Evolutionary conservation across 2,113 vertebrate genomes (phyloP), one percentile per base, ranked within the genome.

Genomic region (Poeciliopsis prolifica): DNA sequence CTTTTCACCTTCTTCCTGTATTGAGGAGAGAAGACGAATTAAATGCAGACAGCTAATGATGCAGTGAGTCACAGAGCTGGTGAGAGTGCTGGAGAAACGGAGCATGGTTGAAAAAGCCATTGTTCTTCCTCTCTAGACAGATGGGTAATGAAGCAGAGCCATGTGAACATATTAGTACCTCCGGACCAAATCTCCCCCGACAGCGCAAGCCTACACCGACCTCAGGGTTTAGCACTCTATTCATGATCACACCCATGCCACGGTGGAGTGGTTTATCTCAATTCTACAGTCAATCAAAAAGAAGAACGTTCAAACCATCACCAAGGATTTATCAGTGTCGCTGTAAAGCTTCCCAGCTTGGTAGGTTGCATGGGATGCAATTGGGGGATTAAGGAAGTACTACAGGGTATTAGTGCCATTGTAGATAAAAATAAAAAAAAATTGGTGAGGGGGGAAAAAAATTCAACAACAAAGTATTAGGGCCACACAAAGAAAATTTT

Each of bases 131-230:
- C 82, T 83, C 30, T 70, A 73, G 77, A 85, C 81, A 80, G 87
- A 86, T 15, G 87, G 81, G 75, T 93, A 93, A 94, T 93, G 90
- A 91, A 89, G 84, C 86, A 75, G 74, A 87, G 72, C 85, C 51
- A 76, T 72, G 77, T 79, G 84, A 87, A 87, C 85, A 68, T 73
- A 73, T 88, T 77, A 85, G 65, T 83, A 84, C 87, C 77, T 66
- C 75, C 28, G 68, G 84, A 77, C 84, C 14, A 76, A 42, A 68
- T 58, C 78, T 61, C 42, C 24, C 62, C 83, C 70, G 86, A 85
- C 89, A 87, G 89, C 80, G 31, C 84, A 88, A 84, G 82, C 44
- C 44, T 88, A 14, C 61, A 63, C 78, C 79, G 75, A 88, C 86
- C 75, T 64, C 76, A 5, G 81, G 80, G 78, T 87, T 84, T 80